Base-by-base conservation (phyloP, 30 jellyfish, hydroid and myxozoan species). In the Hydractinia symbiolongicarpus region DNA sequence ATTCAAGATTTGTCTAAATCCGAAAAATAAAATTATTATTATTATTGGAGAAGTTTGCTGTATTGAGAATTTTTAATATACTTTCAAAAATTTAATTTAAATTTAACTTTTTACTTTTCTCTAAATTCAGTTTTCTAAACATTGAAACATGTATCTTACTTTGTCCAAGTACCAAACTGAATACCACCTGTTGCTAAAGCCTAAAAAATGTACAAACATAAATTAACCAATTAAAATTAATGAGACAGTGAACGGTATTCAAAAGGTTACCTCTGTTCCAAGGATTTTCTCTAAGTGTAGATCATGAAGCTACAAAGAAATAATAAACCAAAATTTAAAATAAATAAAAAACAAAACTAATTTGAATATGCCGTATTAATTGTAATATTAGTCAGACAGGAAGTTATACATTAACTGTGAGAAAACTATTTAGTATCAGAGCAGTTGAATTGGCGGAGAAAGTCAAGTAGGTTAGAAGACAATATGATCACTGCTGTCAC, bases 161-260 rank as follows among this genome's bases (percentile, higher is more conserved):
- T 85, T 77, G 90, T 57, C 97, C 97, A 90, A 61, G 85, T 84
- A 6, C 97, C 97, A 17, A 90, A 94, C 9, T 64, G 73, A 7
- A 86, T 83, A 49, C 88, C 96, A 81, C 83, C 90, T 54, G 88
- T 86, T 6, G 95, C 83, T 9, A 85, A 73, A 19, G 86, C 71
- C 97, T 89, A 66, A 4, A 75, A 80, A 58, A 0, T 58, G 19
- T 58, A 58, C n/a, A n/a, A 2, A 11, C 69, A 58, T 11, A 58
- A 54, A 57, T 17, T 5, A 40, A 51, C 50, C 69, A 50, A 62
- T 61, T 5, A 7, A 68, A 67, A 9, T 72, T 8, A 67, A 52
- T 21, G 69, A 58, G 19, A 16, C 15, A 58, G 19, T 11, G 19
- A 58, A 30, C 44, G 44, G 2, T 16, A 58, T 11, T 16, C 15